Evolutionary conservation across 2,888 invertebrate genomes (phyloP).

Genomic region (Flabesymbios commensalis): DNA sequence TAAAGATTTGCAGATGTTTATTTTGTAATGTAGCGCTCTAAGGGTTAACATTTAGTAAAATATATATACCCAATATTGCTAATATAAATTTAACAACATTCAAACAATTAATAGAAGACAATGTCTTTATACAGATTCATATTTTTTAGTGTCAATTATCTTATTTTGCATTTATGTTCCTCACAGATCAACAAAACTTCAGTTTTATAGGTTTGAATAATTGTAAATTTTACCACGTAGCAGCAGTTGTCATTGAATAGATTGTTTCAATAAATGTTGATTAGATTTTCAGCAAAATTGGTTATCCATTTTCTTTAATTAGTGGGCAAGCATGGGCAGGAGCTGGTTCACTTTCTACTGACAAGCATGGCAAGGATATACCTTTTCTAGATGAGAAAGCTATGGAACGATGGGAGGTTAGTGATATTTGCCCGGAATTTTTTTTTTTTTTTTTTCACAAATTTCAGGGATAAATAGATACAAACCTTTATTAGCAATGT

Average conservation of each 20-base stretch:
- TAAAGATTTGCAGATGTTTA: too few species aligned
- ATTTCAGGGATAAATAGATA: background rate
- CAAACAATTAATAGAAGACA: too few species aligned
- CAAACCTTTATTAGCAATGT: background rate
- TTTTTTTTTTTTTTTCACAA: background rate
- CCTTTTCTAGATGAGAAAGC: conserved; percentile 89
- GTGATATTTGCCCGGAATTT: background rate
- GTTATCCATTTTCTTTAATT: conserved; percentile 22
- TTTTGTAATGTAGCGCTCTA: too few species aligned
- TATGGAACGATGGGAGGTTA: conserved; percentile 85
- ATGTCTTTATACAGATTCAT: too few species aligned
- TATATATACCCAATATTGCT: too few species aligned
- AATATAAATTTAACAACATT: too few species aligned
- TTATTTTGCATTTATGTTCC: too few species aligned
- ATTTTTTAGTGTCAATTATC: too few species aligned
- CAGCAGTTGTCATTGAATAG: background rate
- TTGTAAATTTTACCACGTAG: background rate
- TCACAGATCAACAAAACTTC: background rate
- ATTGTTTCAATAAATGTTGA: background rate
- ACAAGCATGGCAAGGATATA: conserved; percentile 82
- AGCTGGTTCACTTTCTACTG: conserved; percentile 71
- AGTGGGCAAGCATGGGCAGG: conserved; percentile 84
- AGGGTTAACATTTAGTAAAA: too few species aligned
- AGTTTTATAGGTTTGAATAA: background rate
- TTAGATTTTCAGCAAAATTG: background rate